Evolutionary conservation across 2,797 vertebrate species (phyloP).

Genomic region (Pteronotus mesoamericanus): DNA sequence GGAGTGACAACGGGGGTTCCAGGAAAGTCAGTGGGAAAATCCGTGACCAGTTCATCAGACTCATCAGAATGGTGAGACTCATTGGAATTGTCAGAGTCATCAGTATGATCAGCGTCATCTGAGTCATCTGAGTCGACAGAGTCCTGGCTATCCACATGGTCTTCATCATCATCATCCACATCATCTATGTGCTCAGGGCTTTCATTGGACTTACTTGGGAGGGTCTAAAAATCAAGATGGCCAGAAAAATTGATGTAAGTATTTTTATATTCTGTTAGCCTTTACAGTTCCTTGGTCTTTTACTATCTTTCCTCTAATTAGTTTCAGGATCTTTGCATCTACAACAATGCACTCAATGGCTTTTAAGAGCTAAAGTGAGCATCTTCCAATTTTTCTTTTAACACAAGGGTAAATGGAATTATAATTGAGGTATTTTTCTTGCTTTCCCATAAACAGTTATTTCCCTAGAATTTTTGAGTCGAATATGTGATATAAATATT

Average conservation of each 20-base stretch:
- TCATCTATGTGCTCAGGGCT: slow-evolving; percentile 65
- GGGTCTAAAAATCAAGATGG: slow-evolving; percentile 69
- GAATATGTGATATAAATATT: background rate
- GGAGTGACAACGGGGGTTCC: slow-evolving; percentile 52
- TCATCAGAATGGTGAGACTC: slow-evolving; percentile 81
- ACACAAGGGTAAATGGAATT: background rate
- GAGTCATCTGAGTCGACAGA: slow-evolving; percentile 72
- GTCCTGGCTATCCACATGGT: slow-evolving; percentile 16
- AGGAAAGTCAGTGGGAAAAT: slow-evolving; percentile 64
- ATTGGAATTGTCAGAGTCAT: slow-evolving; percentile 41
- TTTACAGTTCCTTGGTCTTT: background rate
- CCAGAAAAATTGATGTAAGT: background rate
- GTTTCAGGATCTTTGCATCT: slow-evolving; percentile 2
- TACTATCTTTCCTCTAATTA: background rate
- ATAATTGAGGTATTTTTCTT: background rate
- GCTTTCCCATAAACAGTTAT: background rate
- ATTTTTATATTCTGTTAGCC: background rate
- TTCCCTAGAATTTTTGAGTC: slow-evolving; percentile 29
- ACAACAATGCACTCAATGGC: background rate
- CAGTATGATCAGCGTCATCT: background rate
- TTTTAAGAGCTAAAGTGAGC: background rate
- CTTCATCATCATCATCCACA: slow-evolving; percentile 24
- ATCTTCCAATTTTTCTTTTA: background rate
- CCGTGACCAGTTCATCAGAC: slow-evolving; percentile 70
- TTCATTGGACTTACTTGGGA: slow-evolving; percentile 77